Evolutionary conservation across 2,888 invertebrate species (phyloP), one percentile per base, ranked within the genome.

Genomic region (Imbricaverruca yamaguchii): DNA sequence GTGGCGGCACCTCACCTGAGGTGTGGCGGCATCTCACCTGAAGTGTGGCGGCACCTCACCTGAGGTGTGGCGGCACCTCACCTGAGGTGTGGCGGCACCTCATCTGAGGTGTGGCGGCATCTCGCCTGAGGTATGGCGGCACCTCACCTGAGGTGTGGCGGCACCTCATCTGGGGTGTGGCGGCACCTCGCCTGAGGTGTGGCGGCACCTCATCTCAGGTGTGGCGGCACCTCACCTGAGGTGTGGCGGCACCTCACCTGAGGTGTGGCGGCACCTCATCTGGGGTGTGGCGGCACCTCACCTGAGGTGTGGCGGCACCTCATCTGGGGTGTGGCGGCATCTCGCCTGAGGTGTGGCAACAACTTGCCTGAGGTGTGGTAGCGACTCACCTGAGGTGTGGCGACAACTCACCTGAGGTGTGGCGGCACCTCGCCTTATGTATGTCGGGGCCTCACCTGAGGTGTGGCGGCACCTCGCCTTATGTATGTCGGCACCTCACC

Each of bases 231-330:
- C n/a, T 85, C 89, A 93, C 92, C 89, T 92, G 81, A 97, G 89
- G 88, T 96, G 94, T 57, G 89, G 86, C 0, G 97, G 97, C n/a
- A n/a, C n/a, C n/a, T 85, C 89, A 93, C 92, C 89, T 92, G 81
- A 97, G 89, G 88, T 96, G 94, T 57, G 89, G 86, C 0, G 97
- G 97, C n/a, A n/a, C n/a, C n/a, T n/a, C n/a, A n/a, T n/a, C n/a
- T n/a, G n/a, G n/a, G n/a, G n/a, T n/a, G n/a, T n/a, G n/a, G n/a
- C n/a, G n/a, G n/a, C n/a, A n/a, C n/a, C n/a, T 85, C 89, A 93
- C 92, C 89, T 92, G 81, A 97, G 89, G 88, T 96, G 94, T 57
- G 89, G 86, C 0, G 97, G 97, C n/a, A n/a, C n/a, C n/a, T 85
- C 89, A 93, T 92, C 89, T 92, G 81, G 97, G 89, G 88, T 96